Conservation (phyloP, 2,113 vertebrate species). For the Oreochromis niloticus region DNA sequence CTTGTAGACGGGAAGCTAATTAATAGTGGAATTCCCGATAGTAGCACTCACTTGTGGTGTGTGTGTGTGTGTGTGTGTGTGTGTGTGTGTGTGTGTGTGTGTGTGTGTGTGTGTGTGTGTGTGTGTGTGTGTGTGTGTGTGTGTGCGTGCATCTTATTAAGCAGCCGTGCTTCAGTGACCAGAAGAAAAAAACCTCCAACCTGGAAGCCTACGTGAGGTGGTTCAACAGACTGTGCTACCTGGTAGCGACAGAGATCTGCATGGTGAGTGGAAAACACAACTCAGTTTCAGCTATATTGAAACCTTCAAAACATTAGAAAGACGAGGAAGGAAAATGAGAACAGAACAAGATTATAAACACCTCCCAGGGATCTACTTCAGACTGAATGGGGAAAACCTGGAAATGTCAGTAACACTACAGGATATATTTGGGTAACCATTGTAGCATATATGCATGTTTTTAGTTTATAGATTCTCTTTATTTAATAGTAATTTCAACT, state of each 20-base stretch:
- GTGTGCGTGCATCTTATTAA: neutral
- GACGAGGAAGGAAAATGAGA: neutral
- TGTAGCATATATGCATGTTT: neutral
- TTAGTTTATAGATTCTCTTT: neutral
- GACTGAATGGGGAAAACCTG: neutral
- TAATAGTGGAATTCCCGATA: conserved; percentile 6
- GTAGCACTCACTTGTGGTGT: neutral
- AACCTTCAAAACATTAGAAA: neutral
- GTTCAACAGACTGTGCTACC: conserved; percentile 96
- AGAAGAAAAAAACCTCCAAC: conserved; percentile 87
- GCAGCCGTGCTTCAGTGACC: conserved; percentile 82
- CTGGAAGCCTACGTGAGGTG: conserved; percentile 94
- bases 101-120: neutral
- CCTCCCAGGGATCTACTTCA: neutral
- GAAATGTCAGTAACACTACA: neutral
- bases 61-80: neutral
- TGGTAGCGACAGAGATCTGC: conserved; percentile 96
- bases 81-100: neutral
- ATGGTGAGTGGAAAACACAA: conserved; percentile 77
- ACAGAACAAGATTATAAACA: neutral
- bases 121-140: neutral
- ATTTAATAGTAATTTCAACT: neutral
- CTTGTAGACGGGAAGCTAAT: conserved; percentile 34
- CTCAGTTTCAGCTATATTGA: neutral
- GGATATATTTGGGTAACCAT: neutral